Evolutionary conservation across 2,888 invertebrate genomes (phyloP).

Genomic region (Arctia plantaginis): DNA sequence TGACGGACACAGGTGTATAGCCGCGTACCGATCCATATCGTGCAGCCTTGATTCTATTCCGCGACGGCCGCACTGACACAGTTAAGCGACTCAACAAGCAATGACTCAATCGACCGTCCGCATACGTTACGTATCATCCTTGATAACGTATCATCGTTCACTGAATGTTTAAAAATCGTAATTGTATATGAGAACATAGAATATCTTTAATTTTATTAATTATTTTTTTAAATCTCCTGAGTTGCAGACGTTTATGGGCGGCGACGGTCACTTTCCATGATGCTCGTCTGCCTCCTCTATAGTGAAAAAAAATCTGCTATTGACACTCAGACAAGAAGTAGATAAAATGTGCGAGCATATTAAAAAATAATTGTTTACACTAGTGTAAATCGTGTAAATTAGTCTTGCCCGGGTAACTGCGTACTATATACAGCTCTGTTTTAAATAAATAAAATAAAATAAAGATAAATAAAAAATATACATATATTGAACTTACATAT

Average conservation of each 20-base stretch:
- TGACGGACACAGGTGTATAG: conserved; percentile 62
- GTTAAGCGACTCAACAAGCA: conserved; percentile 69
- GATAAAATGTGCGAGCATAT: too few relatives aligned
- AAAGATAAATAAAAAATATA: too few relatives aligned
- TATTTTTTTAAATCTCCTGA: too few relatives aligned
- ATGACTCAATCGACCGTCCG: conserved; percentile 71
- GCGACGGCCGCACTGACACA: conserved; percentile 80
- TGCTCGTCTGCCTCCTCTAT: too few relatives aligned
- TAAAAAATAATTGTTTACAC: too few relatives aligned
- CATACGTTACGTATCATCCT: conserved; percentile 74
- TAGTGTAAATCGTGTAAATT: too few relatives aligned
- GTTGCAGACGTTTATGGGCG: too few relatives aligned
- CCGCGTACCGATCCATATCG: conserved; percentile 68
- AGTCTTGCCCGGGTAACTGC: too few relatives aligned
- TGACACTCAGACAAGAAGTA: neutral
- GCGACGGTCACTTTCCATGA: too few relatives aligned
- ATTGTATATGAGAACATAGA: conserved; percentile 43
- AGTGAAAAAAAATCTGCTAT: conserved; percentile 1
- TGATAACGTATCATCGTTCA: conserved; percentile 66
- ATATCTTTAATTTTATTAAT: conserved; percentile 3
- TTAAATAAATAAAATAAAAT: neutral
- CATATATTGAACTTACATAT: too few relatives aligned
- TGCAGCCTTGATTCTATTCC: conserved; percentile 83
- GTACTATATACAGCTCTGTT: neutral
- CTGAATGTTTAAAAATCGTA: conserved; percentile 54